A percentile compares a stretch with the other conserved stretches of the same genome.
Conservation (phyloP, 1,140 invertebrate genomes). For the Caenorhabditis brenneri region DNA sequence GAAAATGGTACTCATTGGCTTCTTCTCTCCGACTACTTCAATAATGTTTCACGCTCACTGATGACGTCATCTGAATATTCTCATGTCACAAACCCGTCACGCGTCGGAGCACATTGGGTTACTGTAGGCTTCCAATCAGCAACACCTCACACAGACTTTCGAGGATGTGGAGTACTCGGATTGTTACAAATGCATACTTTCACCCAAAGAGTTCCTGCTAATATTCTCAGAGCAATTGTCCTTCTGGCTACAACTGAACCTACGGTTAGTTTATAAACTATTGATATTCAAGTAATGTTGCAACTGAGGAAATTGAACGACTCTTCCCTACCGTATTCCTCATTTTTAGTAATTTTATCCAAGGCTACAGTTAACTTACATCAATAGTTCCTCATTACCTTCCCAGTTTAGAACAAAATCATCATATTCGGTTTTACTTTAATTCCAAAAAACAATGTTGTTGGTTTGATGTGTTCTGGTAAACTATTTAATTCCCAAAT, state of each 20-base stretch:
- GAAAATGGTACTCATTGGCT: slow-evolving; percentile 17
- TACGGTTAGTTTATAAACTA: background rate
- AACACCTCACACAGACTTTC: slow-evolving; percentile 16
- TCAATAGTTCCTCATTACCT: too few relatives aligned
- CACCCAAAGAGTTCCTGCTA: background rate
- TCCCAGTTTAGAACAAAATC: too few relatives aligned
- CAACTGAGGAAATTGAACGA: too few relatives aligned
- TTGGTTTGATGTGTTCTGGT: too few relatives aligned
- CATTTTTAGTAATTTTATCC: too few relatives aligned
- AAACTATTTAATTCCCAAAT: background rate
- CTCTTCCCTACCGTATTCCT: too few relatives aligned
- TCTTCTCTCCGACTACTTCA: slow-evolving; percentile 26
- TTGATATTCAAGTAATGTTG: too few relatives aligned
- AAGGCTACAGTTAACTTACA: too few relatives aligned
- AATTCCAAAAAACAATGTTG: too few relatives aligned
- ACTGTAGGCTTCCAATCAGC: slow-evolving; percentile 30
- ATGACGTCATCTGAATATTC: slow-evolving; percentile 7
- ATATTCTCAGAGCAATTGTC: slow-evolving; percentile 2
- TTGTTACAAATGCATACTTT: slow-evolving; percentile 20
- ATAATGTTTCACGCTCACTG: background rate
- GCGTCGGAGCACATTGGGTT: slow-evolving; percentile 14
- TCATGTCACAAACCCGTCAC: background rate
- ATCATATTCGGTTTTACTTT: too few relatives aligned
- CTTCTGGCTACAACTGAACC: slow-evolving; percentile 19
- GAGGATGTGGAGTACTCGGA: slow-evolving; percentile 1